A percentile compares a stretch with the other conserved stretches of the same genome.
Conservation (phyloP, 2,797 vertebrate genomes). For the Phoebastria nigripes region DNA sequence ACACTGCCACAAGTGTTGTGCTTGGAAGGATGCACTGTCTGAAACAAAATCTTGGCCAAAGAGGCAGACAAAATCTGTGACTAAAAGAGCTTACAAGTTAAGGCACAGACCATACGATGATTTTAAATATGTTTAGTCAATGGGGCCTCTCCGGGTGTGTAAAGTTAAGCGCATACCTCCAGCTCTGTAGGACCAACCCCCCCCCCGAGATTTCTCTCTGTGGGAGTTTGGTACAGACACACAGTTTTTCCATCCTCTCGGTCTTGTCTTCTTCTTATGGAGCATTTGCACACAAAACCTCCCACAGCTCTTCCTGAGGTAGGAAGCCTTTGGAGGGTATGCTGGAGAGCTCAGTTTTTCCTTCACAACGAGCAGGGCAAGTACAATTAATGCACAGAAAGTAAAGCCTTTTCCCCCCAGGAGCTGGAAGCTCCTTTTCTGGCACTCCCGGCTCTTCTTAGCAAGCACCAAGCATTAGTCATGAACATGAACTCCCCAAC, state of each 20-base stretch:
- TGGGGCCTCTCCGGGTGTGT: conserved; percentile 1
- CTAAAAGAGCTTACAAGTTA: conserved; percentile 40
- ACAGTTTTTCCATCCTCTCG: conserved; percentile 3
- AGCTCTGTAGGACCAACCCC: background rate
- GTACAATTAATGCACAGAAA: conserved; percentile 1
- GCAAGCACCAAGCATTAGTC: conserved; percentile 19
- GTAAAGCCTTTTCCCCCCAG: background rate
- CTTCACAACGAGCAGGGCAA: background rate
- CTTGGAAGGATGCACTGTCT: conserved; percentile 53
- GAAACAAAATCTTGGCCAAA: conserved; percentile 53
- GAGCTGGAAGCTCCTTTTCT: conserved; percentile 15
- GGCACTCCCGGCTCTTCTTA: conserved; percentile 20
- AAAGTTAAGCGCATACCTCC: conserved; percentile 3
- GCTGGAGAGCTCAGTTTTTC: conserved; percentile 5
- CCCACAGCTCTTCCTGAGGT: conserved; percentile 26
- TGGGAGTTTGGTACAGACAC: background rate
- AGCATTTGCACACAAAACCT: conserved; percentile 33
- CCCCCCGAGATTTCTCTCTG: background rate
- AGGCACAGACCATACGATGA: background rate
- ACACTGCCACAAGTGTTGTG: conserved; percentile 38
- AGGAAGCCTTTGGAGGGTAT: background rate
- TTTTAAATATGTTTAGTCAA: conserved; percentile 10
- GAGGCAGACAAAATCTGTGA: conserved; percentile 40
- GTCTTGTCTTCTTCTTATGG: background rate
- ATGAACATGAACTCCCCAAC: conserved; percentile 22